A percentile compares a stretch with the other conserved stretches of the same genome.
These are phyloP conservation scores for Paramacrobiotus metropolitanus DNA, from an alignment of 1,140 invertebrate species.

Conservation along the genomic window DNA sequence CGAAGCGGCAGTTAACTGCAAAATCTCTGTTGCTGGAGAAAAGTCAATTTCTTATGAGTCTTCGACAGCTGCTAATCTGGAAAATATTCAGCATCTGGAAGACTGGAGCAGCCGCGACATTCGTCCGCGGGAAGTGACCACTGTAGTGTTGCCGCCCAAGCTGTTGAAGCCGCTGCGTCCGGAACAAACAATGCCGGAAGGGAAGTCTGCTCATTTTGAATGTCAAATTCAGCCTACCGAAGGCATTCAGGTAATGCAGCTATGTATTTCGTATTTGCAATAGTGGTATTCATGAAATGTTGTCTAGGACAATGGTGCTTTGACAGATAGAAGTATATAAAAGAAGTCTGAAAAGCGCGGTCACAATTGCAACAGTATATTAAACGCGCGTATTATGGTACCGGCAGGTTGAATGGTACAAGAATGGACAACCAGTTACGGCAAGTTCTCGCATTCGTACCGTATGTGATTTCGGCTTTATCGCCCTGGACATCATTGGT, in stretches of 20 bases:
- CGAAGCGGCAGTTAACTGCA: neutral
- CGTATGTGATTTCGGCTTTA: slow-evolving; percentile 43
- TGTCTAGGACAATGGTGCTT: too few species aligned
- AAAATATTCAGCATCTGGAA: slow-evolving; percentile 68
- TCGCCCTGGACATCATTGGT: slow-evolving; percentile 68
- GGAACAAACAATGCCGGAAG: slow-evolving; percentile 77
- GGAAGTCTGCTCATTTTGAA: slow-evolving; percentile 85
- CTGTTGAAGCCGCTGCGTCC: slow-evolving; percentile 66
- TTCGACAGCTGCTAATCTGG: slow-evolving; percentile 23
- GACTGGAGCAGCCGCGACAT: slow-evolving; percentile 33
- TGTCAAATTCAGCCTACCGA: slow-evolving; percentile 73
- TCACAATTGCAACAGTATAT: too few species aligned
- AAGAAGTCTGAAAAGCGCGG: too few species aligned
- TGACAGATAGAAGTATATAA: too few species aligned
- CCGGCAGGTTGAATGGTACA: slow-evolving; percentile 81
- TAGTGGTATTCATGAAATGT: too few species aligned
- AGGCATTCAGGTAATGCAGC: slow-evolving; percentile 63
- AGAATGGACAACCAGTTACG: slow-evolving; percentile 60
- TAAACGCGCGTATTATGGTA: too few species aligned
- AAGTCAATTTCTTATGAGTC: neutral
- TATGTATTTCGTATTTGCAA: too few species aligned
- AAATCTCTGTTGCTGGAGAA: neutral
- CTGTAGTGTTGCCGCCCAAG: slow-evolving; percentile 46
- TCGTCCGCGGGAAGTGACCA: slow-evolving; percentile 38
- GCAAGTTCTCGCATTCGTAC: slow-evolving; percentile 45